Conservation (phyloP, 2,888 invertebrate species). For the Drosophila cognata region DNA sequence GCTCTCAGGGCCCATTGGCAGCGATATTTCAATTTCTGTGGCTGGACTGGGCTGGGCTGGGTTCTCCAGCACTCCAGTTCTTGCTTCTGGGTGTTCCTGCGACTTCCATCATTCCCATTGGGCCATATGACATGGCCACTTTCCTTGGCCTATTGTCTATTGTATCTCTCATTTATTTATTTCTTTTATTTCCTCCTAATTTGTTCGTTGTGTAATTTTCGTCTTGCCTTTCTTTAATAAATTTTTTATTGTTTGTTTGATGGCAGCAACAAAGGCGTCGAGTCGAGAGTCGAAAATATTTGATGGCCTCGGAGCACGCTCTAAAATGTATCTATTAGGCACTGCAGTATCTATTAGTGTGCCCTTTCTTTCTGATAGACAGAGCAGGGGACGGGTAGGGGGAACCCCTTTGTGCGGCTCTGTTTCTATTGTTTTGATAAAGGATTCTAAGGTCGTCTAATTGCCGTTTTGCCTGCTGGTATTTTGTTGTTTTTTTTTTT, state of each 20-base stretch:
- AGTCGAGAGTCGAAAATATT: slow-evolving; percentile 43
- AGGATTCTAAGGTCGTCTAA: slow-evolving; percentile 73
- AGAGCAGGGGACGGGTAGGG: not conserved
- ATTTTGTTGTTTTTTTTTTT: slow-evolving; percentile 30
- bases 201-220: slow-evolving; percentile 72
- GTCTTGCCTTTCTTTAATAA: slow-evolving; percentile 74
- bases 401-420: slow-evolving; percentile 46
- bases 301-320: slow-evolving; percentile 73
- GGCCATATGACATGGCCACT: slow-evolving; percentile 77
- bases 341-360: slow-evolving; percentile 64
- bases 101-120: slow-evolving; percentile 51
- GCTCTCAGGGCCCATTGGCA: slow-evolving; percentile 21
- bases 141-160: slow-evolving; percentile 61
- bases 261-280: slow-evolving; percentile 44
- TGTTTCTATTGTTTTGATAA: slow-evolving; percentile 72
- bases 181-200: slow-evolving; percentile 62
- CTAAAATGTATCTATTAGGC: slow-evolving; percentile 73
- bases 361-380: slow-evolving; percentile 40
- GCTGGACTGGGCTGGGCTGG: slow-evolving; percentile 36
- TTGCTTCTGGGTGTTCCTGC: slow-evolving; percentile 78
- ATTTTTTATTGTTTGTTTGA: slow-evolving; percentile 81
- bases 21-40: slow-evolving; percentile 67
- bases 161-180: slow-evolving; percentile 16
- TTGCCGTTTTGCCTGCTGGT: slow-evolving; percentile 48
- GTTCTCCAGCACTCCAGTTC: slow-evolving; percentile 15